Base-by-base conservation (phyloP, 2,113 vertebrate genomes). In the Lepidothrix coronata region DNA sequence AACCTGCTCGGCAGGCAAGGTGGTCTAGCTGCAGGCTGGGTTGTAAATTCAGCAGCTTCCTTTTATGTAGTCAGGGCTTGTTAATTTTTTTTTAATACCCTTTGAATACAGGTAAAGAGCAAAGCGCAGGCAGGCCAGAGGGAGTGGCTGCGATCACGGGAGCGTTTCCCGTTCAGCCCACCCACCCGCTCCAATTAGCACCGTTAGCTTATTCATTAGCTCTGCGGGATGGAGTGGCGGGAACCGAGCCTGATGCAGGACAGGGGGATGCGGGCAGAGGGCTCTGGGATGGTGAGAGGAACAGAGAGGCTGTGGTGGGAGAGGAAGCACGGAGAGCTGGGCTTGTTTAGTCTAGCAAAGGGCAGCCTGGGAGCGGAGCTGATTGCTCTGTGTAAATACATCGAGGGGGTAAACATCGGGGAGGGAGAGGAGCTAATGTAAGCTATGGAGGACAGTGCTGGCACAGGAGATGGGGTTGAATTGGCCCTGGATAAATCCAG, bases 21-120 rank as follows among this genome's bases (percentile, higher is more conserved):
- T 94, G 92, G 95, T 95, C 95, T 96, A 94, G 93, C 95, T 96
- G 91, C 95, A 93, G 95, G 96, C 92, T 67, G 90, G 68, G 82
- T 88, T 95, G 88, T 95, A 96, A 96, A 96, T 94, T 39, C 93
- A 41, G 85, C 91, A 93, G 91, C 94, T 96, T 93, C 95, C 95
- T 96, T 94, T 96, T 44, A 96, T 90, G 95, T 88, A 86, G 91
- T 93, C 93, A 25, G 83, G 79, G 96, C 92, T 96, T 95, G 95
- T 95, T 96, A 95, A 93, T 91, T 76, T 49, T 91, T 76, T 82
- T 94, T 94, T 74, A 85, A 94, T 93, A 41, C 85, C 52, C 96
- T 96, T 96, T 93, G 92, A 94, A 91, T 95, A 12, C 75, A 97
- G 93, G 96, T 96, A 67, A 67, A 86, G 85, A 96, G 93, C 68